These are phyloP conservation scores for Limosa lapponica DNA, from an alignment of 2,797 vertebrate species.

Conservation along the genomic window DNA sequence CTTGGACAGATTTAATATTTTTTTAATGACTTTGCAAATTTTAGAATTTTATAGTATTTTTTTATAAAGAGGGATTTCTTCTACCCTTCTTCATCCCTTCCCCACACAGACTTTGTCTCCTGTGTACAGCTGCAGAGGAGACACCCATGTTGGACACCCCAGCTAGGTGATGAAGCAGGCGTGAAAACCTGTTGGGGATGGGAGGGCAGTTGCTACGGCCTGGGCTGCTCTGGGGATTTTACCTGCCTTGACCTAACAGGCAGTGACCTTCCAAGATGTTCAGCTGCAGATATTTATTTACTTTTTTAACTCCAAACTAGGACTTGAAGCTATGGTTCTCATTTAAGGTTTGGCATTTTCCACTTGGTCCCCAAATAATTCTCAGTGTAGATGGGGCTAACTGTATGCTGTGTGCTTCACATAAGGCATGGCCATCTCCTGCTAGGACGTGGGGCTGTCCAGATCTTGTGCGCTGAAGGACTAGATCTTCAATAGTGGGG, in stretches of 20 bases:
- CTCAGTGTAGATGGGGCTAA: neutral
- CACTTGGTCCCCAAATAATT: neutral
- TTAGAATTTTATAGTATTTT: neutral
- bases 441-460: neutral
- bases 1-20: neutral
- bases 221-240: neutral
- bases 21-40: neutral
- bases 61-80: neutral
- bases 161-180: neutral
- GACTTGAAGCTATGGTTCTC: neutral
- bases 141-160: neutral
- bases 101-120: neutral
- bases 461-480: neutral
- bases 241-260: neutral
- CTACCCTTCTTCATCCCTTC: neutral
- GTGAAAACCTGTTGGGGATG: neutral
- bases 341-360: neutral
- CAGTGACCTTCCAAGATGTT: neutral
- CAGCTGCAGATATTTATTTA: neutral
- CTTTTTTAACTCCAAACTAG: neutral
- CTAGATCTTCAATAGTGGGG: neutral
- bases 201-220: neutral
- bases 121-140: fast-evolving
- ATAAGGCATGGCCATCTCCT: neutral
- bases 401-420: neutral